phyloP scores from a whole-genome alignment of 2,113 vertebrate genomes.

The Scopus umbretta region DNA sequence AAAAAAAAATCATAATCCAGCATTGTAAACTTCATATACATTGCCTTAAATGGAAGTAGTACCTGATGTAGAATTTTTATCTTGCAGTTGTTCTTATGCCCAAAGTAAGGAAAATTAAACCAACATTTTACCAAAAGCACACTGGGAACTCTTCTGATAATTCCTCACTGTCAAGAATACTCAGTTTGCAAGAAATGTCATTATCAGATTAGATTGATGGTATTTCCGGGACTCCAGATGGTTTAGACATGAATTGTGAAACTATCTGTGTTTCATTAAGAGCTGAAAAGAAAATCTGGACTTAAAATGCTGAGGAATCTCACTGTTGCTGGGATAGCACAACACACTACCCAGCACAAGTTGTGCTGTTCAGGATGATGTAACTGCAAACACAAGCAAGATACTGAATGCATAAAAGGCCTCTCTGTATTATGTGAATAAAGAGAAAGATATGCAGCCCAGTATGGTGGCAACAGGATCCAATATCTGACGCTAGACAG shows the following conservation, averaged over 20 bases:
- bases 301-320: neutral
- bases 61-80: neutral
- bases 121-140: neutral
- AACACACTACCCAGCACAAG: neutral
- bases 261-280: neutral
- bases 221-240: neutral
- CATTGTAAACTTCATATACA: neutral
- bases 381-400: neutral
- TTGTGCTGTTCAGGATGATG: neutral
- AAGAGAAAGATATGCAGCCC: neutral
- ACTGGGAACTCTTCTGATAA: neutral
- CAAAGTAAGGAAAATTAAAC: neutral
- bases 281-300: neutral
- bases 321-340: neutral
- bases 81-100: neutral
- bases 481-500: neutral
- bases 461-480: neutral
- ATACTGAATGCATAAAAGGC: neutral
- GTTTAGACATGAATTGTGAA: neutral
- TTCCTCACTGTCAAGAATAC: neutral
- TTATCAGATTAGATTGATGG: neutral
- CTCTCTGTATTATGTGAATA: neutral
- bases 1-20: neutral
- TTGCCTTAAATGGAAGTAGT: neutral
- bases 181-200: neutral